Evolutionary conservation across 2,797 vertebrate genomes (phyloP).

Genomic region (Mormyrops attenuatus): DNA sequence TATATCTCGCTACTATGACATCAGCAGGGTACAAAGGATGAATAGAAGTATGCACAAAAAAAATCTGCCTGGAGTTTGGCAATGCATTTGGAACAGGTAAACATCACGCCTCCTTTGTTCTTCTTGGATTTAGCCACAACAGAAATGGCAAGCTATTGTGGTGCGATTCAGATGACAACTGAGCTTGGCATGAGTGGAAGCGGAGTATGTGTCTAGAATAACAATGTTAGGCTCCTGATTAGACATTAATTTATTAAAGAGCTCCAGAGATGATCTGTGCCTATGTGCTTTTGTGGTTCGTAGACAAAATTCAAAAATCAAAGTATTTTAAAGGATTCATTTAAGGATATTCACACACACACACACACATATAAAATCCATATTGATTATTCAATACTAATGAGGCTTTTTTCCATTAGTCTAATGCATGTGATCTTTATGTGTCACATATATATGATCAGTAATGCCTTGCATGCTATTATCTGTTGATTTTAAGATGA

Average conservation of each 20-base stretch:
- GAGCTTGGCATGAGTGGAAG: not conserved
- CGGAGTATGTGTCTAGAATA: slow-evolving; percentile 13
- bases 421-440: not conserved
- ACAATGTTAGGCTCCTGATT: slow-evolving; percentile 5
- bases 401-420: not conserved
- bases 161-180: not conserved
- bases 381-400: not conserved
- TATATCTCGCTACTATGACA: not conserved
- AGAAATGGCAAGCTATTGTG: not conserved
- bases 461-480: not conserved
- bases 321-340: not conserved
- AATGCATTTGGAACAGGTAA: not conserved
- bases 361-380: not conserved
- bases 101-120: not conserved
- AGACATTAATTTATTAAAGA: slow-evolving; percentile 11
- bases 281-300: not conserved
- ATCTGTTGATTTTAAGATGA: not conserved
- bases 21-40: not conserved
- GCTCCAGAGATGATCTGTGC: not conserved
- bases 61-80: not conserved
- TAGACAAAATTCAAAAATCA: not conserved
- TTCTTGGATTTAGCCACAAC: not conserved
- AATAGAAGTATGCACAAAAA: not conserved
- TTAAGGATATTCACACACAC: not conserved
- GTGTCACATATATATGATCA: not conserved